phyloP scores from a whole-genome alignment of 2,113 vertebrate genomes.

The Vimba vimba region DNA sequence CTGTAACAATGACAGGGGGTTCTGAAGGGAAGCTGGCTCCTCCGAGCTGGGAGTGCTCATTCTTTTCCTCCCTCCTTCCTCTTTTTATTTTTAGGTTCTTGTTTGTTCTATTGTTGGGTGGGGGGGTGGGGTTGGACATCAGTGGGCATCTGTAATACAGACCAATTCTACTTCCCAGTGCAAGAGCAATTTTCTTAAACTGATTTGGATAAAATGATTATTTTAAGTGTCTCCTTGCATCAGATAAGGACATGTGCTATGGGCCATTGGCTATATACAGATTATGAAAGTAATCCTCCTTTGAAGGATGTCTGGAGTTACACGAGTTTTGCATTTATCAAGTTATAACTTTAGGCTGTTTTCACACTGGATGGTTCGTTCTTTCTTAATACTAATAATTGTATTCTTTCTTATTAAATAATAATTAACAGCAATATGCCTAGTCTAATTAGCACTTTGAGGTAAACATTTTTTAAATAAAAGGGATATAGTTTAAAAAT shows the following conservation, averaged over 20 bases:
- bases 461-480: too few relatives aligned
- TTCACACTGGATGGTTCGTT: background rate
- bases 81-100: slow-evolving; percentile 54
- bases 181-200: slow-evolving; percentile 1
- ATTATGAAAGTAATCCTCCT: slow-evolving; percentile 23
- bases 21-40: slow-evolving; percentile 49
- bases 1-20: slow-evolving; percentile 48
- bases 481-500: too few relatives aligned
- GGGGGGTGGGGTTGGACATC: slow-evolving; percentile 7
- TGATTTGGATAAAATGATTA: background rate
- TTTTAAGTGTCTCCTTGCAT: background rate
- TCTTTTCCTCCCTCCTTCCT: slow-evolving; percentile 47
- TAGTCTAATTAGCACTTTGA: too few relatives aligned
- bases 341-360: background rate
- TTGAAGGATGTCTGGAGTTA: slow-evolving; percentile 16
- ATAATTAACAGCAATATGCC: too few relatives aligned
- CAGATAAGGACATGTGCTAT: slow-evolving; percentile 4
- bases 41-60: slow-evolving; percentile 35
- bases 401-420: too few relatives aligned
- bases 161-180: slow-evolving; percentile 24
- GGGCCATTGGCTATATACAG: slow-evolving; percentile 2
- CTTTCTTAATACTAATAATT: background rate
- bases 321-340: background rate
- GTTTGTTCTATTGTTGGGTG: slow-evolving; percentile 54
- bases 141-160: slow-evolving; percentile 4